Percentiles rank a stretch among this genome's conserved stretches.
These are phyloP conservation scores for Thymelicus lineola DNA, from an alignment of 2,888 invertebrate genomes.

Conservation along the genomic window DNA sequence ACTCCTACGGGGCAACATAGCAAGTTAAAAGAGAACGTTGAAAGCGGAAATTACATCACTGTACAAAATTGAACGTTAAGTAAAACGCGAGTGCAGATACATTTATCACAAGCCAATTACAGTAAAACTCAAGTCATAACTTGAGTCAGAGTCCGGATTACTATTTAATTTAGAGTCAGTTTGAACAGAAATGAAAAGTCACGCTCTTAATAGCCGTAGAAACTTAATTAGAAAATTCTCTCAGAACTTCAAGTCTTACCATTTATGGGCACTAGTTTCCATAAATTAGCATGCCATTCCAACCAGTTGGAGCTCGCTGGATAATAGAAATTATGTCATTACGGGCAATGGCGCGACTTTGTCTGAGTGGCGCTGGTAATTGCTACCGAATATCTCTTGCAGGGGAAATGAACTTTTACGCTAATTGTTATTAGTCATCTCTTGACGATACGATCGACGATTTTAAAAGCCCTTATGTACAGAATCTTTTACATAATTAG, in stretches of 20 bases:
- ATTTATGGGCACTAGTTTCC: slow-evolving; percentile 46
- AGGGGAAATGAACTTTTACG: slow-evolving; percentile 16
- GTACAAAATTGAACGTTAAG: background rate
- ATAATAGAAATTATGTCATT: slow-evolving; percentile 41
- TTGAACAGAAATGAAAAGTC: slow-evolving; percentile 22
- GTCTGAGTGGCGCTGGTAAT: slow-evolving; percentile 11
- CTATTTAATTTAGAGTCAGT: slow-evolving; percentile 27
- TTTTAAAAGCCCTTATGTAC: background rate
- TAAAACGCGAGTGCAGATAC: background rate
- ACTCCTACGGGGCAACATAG: too few species aligned
- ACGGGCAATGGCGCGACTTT: slow-evolving; percentile 30
- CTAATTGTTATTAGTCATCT: slow-evolving; percentile 7
- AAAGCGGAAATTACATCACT: background rate
- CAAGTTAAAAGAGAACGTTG: too few species aligned
- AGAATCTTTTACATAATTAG: background rate
- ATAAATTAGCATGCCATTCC: slow-evolving; percentile 44
- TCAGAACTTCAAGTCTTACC: slow-evolving; percentile 43
- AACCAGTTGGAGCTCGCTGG: slow-evolving; percentile 42
- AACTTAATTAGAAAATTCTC: slow-evolving; percentile 52
- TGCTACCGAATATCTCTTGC: slow-evolving; percentile 17
- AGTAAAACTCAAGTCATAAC: slow-evolving; percentile 2
- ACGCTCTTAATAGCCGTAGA: slow-evolving; percentile 45
- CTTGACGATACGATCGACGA: background rate
- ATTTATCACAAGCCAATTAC: slow-evolving; percentile 5
- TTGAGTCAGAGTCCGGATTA: background rate